A percentile compares a stretch with the other conserved stretches of the same genome.
Conservation (phyloP, 2,888 invertebrate genomes). For the Ligdia adustata region DNA sequence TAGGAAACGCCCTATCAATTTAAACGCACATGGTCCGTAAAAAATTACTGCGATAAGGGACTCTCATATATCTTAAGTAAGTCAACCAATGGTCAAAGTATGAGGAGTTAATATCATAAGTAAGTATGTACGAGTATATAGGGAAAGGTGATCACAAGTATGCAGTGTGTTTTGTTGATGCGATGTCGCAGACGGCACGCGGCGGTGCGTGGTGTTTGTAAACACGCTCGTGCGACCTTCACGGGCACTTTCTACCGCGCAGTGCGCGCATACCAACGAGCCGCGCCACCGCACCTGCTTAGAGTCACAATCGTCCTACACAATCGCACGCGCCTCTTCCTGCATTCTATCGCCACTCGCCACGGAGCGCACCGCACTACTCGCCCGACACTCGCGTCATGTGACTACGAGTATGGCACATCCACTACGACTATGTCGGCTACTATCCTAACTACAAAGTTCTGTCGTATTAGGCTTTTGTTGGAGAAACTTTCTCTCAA, state of each 20-base stretch:
- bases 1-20: too few relatives aligned
- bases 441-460: too few relatives aligned
- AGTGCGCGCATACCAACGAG: slow-evolving; percentile 22
- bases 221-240: slow-evolving; percentile 40
- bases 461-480: slow-evolving; percentile 2
- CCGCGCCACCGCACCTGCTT: slow-evolving; percentile 14
- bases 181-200: neutral
- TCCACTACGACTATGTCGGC: too few relatives aligned
- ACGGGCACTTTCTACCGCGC: slow-evolving; percentile 48
- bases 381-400: neutral
- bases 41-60: too few relatives aligned
- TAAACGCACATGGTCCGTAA: too few relatives aligned
- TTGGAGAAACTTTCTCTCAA: slow-evolving; percentile 20
- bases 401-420: too few relatives aligned
- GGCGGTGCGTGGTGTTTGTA: slow-evolving; percentile 23
- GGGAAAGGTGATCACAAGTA: too few relatives aligned
- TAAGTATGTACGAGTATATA: too few relatives aligned
- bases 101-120: too few relatives aligned
- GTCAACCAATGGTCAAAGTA: too few relatives aligned
- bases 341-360: neutral
- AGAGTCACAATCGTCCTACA: slow-evolving; percentile 31
- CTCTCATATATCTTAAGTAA: too few relatives aligned
- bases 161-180: too few relatives aligned
- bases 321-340: neutral
- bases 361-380: neutral